phyloP scores from a whole-genome alignment of 2,888 invertebrate species.

The Cancer borealis region DNA sequence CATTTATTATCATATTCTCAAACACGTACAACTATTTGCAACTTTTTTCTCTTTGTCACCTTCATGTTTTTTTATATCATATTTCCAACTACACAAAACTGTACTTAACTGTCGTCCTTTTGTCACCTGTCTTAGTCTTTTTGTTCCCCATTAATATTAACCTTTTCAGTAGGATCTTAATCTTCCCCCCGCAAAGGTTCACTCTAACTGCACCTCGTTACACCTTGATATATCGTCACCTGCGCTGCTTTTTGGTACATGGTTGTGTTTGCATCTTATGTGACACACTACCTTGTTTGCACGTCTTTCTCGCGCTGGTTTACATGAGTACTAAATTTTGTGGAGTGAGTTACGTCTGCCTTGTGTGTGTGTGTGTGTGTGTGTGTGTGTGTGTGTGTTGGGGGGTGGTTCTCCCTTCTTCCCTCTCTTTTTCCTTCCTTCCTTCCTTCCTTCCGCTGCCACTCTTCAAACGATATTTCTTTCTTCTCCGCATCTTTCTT shows the following conservation, averaged over 20 bases:
- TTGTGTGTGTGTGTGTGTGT: not conserved
- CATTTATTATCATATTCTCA: too few relatives aligned
- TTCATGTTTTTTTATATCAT: too few relatives aligned
- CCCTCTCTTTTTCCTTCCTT: not conserved
- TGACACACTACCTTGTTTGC: slow-evolving; percentile 22
- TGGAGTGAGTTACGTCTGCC: not conserved
- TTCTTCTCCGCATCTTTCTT: too few relatives aligned
- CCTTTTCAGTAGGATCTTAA: too few relatives aligned
- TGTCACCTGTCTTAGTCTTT: too few relatives aligned
- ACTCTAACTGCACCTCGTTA: not conserved
- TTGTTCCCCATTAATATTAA: too few relatives aligned
- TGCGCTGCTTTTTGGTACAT: not conserved
- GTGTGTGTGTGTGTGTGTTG: too few relatives aligned
- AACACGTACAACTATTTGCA: too few relatives aligned
- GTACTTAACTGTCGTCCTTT: too few relatives aligned
- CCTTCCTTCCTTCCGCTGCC: not conserved
- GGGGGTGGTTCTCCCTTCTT: not conserved
- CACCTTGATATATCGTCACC: not conserved
- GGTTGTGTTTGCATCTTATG: slow-evolving; percentile 1
- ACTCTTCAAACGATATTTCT: too few relatives aligned
- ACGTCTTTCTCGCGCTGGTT: not conserved
- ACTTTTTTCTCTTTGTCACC: too few relatives aligned
- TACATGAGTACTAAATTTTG: not conserved
- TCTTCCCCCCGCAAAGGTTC: not conserved
- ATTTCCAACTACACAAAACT: too few relatives aligned